Conservation (phyloP, 2,797 vertebrate genomes). For the Alauda arvensis region DNA sequence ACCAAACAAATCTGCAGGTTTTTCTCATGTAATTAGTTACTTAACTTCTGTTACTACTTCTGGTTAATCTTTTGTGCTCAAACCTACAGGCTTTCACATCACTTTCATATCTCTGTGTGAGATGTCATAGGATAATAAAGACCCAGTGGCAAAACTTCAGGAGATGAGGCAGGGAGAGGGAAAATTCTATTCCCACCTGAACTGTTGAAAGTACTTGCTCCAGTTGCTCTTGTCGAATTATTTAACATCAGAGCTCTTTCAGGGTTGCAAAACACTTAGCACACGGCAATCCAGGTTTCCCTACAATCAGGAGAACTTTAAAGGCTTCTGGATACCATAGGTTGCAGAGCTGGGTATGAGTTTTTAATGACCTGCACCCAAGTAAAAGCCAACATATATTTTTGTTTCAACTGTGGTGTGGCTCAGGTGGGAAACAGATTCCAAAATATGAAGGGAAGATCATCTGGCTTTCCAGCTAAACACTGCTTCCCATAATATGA, state of each 20-base stretch:
- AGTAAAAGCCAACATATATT: not conserved
- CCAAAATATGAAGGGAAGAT: not conserved
- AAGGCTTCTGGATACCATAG: not conserved
- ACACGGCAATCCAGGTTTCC: not conserved
- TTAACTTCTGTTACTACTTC: not conserved
- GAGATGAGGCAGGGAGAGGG: not conserved
- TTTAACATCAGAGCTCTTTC: not conserved
- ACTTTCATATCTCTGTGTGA: constrained; percentile 11
- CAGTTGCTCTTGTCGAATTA: not conserved
- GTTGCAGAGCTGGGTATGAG: not conserved
- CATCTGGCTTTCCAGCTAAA: not conserved
- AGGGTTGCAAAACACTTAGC: not conserved
- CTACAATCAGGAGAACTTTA: not conserved
- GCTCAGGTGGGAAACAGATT: not conserved
- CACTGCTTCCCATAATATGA: not conserved
- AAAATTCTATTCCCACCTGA: not conserved
- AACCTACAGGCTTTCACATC: not conserved
- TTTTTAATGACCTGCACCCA: not conserved
- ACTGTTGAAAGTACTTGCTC: not conserved
- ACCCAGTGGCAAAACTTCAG: not conserved
- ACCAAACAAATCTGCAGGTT: constrained; percentile 16
- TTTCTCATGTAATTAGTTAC: constrained; percentile 37
- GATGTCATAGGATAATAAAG: not conserved
- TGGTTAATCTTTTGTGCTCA: constrained; percentile 31
- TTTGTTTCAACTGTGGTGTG: not conserved